Evolutionary conservation across 2,888 invertebrate species (phyloP), one percentile per base, ranked within the genome.

Genomic region (Allygus modestus): DNA sequence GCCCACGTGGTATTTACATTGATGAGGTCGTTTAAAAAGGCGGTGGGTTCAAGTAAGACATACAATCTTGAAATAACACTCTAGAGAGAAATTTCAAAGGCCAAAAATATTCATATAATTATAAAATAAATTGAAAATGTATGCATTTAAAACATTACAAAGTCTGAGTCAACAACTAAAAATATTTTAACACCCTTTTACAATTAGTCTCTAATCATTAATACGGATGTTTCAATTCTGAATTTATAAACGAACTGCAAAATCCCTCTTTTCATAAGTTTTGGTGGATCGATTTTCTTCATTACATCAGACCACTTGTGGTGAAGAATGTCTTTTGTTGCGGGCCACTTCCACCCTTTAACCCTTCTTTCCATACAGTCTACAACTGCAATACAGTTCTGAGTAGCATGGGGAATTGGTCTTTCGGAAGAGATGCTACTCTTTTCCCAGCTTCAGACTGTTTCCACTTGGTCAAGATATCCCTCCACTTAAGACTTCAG

Each of bases 401-500:
- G 0, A 86, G 84, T 33, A 86, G 71, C 43, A 71, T 37, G 26
- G 7, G 86, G 85, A 86, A 86, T 17, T 69, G 33, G n/a, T 65
- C 65, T 85, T 85, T 86, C 0, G 86, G 86, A n/a, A 86, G 33
- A 12, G 79, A 17, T 43, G 84, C 5, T 15, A 46, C 54, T 41
- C 65, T 43, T 54, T 75, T 85, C 0, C 85, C 84, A n/a, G 65
- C 43, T 0, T 73, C 85, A n/a, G 84, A 83, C 31, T 85, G 33
- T 77, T 85, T 86, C 84, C 85, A 82, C n/a, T 54, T 37, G 65
- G 51, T 65, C 2, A 84, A 58, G 26, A 85, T 58, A 0, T 65
- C 69, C 61, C 79, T 81, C 88, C 88, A 88, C 11, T 61, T 75
- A n/a, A 23, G 26, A 77, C 84, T 88, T 88, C 73, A 88, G 69